Percentiles rank a stretch among this genome's conserved stretches.
These are phyloP conservation scores for Serranus cabrilla DNA, from an alignment of 2,797 vertebrate species.

Conservation along the genomic window DNA sequence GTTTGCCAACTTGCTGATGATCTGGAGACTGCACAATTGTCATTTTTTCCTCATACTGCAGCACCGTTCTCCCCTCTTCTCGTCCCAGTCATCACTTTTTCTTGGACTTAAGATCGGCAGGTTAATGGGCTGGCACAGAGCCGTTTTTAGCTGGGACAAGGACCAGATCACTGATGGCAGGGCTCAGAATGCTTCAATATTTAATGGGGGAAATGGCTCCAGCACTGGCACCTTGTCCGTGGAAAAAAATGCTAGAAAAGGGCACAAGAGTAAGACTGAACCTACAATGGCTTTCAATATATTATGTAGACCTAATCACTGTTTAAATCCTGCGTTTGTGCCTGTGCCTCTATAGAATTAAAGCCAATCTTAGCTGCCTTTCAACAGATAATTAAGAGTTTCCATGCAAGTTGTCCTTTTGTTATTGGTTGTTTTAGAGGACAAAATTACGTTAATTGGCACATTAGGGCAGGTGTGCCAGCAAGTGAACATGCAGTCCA, in stretches of 20 bases:
- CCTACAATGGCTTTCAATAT: slow-evolving; percentile 37
- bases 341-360: slow-evolving; percentile 31
- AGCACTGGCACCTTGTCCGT: slow-evolving; percentile 63
- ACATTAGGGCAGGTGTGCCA: slow-evolving; percentile 47
- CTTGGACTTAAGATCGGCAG: slow-evolving; percentile 7
- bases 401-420: slow-evolving; percentile 30
- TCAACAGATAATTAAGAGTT: slow-evolving; percentile 36
- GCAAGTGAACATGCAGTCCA: slow-evolving; percentile 68
- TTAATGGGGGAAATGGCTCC: slow-evolving; percentile 29
- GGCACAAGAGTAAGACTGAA: slow-evolving; percentile 60
- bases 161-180: background rate
- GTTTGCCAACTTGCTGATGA: slow-evolving; percentile 15
- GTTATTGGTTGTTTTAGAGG: slow-evolving; percentile 12
- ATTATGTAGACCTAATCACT: slow-evolving; percentile 59
- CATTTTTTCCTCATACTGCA: background rate
- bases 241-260: slow-evolving; percentile 31
- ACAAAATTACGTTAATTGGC: slow-evolving; percentile 11
- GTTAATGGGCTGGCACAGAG: background rate
- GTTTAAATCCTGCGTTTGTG: slow-evolving; percentile 64
- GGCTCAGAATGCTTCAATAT: slow-evolving; percentile 11
- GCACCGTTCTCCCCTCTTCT: slow-evolving; percentile 2
- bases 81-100: background rate
- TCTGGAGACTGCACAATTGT: slow-evolving; percentile 19
- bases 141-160: background rate
- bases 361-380: slow-evolving; percentile 38